A percentile compares a stretch with the other conserved stretches of the same genome.
These are phyloP conservation scores for Polypedilum pembai DNA, from an alignment of 1,140 invertebrate species.

Conservation along the genomic window DNA sequence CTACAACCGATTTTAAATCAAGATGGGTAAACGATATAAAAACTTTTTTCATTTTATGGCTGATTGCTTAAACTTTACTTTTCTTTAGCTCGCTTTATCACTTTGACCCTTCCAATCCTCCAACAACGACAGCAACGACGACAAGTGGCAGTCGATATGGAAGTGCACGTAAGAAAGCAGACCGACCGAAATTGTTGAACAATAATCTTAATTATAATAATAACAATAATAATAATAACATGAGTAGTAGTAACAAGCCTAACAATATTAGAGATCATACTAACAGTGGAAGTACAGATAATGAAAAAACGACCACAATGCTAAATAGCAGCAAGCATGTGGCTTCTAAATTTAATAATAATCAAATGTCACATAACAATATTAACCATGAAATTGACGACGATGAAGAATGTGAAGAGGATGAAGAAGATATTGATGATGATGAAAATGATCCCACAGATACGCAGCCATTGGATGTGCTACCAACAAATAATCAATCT, in stretches of 20 bases:
- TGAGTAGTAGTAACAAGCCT: conserved; percentile 15
- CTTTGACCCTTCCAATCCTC: conserved; percentile 63
- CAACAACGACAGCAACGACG: conserved; percentile 40
- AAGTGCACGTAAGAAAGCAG: conserved; percentile 31
- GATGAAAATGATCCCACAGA: conserved; percentile 10
- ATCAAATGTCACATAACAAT: not conserved
- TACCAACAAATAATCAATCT: not conserved
- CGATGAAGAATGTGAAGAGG: not conserved
- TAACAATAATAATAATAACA: conserved; percentile 33
- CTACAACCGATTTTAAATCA: conserved; percentile 57
- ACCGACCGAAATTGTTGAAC: conserved; percentile 21
- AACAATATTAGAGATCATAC: conserved; percentile 2
- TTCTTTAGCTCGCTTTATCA: conserved; percentile 55
- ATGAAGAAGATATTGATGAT: not conserved
- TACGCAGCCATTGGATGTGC: not conserved
- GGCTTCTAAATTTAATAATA: not conserved
- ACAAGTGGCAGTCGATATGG: conserved; percentile 34
- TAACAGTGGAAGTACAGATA: conserved; percentile 33
- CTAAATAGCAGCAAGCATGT: conserved; percentile 13
- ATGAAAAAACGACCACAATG: conserved; percentile 38
- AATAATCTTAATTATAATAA: conserved; percentile 28
- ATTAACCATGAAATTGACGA: conserved; percentile 7
- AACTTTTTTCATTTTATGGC: conserved; percentile 25
- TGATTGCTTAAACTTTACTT: conserved; percentile 33
- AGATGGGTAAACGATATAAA: conserved; percentile 48